Percentiles rank a stretch among this genome's conserved stretches.
These are phyloP conservation scores for Phalacrocorax brasilianus DNA, from an alignment of 2,113 vertebrate genomes.

Conservation along the genomic window DNA sequence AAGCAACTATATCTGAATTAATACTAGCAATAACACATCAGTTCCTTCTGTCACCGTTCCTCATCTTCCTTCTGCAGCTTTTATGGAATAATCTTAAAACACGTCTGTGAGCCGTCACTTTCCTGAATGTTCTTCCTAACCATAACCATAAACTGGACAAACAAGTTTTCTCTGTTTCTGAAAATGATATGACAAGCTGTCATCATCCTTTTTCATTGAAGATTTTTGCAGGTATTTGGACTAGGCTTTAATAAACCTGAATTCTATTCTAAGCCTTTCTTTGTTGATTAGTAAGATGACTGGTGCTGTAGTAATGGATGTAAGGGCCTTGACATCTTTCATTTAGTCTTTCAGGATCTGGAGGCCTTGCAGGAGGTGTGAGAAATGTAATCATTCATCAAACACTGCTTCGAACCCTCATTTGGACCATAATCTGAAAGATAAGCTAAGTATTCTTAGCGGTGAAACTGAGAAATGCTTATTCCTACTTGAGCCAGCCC, in stretches of 20 bases:
- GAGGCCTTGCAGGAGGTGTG: not conserved
- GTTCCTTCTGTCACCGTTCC: not conserved
- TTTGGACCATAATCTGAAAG: not conserved
- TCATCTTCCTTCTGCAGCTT: not conserved
- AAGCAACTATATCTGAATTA: not conserved
- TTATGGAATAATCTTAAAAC: not conserved
- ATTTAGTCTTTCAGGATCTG: not conserved
- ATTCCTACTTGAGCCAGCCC: not conserved
- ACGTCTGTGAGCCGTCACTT: not conserved
- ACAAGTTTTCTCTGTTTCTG: not conserved
- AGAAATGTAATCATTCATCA: not conserved
- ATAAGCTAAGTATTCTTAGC: not conserved
- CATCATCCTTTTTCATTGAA: not conserved
- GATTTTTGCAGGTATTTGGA: not conserved
- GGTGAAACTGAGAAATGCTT: not conserved
- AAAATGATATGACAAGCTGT: not conserved
- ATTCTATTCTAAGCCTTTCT: not conserved
- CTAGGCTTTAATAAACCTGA: not conserved
- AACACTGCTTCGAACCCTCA: not conserved
- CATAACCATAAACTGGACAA: not conserved
- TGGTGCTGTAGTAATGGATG: not conserved
- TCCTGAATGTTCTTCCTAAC: not conserved
- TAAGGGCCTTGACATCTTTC: not conserved
- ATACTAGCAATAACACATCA: not conserved
- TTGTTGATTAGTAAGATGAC: not conserved